These are phyloP conservation scores for Caenorhabditis tropicalis DNA, from an alignment of 1,140 invertebrate genomes.

Conservation along the genomic window DNA sequence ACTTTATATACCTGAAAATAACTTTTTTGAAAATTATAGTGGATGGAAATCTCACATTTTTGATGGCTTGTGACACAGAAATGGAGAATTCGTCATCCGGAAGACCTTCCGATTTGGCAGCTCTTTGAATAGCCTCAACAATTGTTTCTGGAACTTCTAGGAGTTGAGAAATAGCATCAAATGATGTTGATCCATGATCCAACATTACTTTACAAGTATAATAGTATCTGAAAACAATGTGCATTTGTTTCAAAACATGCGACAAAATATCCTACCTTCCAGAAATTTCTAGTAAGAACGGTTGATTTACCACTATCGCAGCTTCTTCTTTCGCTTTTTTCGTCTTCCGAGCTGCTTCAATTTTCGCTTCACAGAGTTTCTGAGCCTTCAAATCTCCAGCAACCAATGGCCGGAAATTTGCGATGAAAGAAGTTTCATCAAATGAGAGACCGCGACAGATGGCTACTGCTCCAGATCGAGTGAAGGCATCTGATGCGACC, in stretches of 20 bases:
- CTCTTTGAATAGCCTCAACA: constrained; percentile 2
- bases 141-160: background rate
- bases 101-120: background rate
- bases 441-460: background rate
- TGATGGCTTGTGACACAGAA: constrained; percentile 6
- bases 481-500: constrained; percentile 8
- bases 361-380: background rate
- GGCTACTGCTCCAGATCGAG: background rate
- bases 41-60: background rate
- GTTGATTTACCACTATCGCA: background rate
- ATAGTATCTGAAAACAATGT: background rate
- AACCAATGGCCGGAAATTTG: constrained; percentile 1
- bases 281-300: background rate
- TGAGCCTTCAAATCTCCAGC: background rate
- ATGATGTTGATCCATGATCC: background rate
- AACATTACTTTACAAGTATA: background rate
- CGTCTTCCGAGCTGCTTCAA: constrained; percentile 12
- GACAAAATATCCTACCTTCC: background rate
- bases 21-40: background rate
- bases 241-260: background rate
- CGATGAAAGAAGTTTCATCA: background rate
- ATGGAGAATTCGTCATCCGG: constrained; percentile 1
- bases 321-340: constrained; percentile 28
- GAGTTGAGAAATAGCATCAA: constrained; percentile 1
- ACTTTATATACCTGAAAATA: background rate